phyloP scores from a whole-genome alignment of 2,113 vertebrate species.

The Poecile atricapillus region DNA sequence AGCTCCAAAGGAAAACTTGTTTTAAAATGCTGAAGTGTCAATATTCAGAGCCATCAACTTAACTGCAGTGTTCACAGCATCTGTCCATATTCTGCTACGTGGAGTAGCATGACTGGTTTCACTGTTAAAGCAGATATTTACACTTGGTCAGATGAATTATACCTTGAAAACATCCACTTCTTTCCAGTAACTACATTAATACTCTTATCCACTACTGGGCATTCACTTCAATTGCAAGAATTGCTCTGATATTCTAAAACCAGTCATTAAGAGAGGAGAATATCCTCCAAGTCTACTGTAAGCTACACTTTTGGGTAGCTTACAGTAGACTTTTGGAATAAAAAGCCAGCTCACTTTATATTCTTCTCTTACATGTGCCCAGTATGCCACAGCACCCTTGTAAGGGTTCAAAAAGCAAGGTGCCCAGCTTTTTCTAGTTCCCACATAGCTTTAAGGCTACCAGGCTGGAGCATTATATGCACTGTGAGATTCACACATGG shows the following conservation, averaged over 20 bases:
- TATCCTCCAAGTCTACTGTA: background rate
- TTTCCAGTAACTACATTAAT: background rate
- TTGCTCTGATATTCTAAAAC: background rate
- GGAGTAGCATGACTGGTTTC: background rate
- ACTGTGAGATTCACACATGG: background rate
- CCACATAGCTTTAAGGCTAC: background rate
- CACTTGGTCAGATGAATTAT: background rate
- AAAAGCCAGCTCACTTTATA: background rate
- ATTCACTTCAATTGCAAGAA: background rate
- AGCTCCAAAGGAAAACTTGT: background rate
- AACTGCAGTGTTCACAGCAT: background rate
- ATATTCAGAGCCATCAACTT: background rate
- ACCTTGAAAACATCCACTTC: background rate
- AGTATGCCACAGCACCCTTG: background rate
- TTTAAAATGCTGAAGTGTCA: background rate
- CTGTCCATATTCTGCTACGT: background rate
- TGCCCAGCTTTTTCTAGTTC: background rate
- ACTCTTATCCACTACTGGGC: background rate
- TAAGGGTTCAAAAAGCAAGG: background rate
- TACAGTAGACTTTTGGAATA: too few relatives aligned
- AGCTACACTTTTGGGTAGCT: background rate
- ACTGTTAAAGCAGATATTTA: background rate
- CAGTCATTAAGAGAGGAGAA: background rate
- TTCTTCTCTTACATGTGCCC: background rate
- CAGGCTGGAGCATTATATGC: background rate